Conservation (phyloP, 2,797 vertebrate species). For the Propithecus deckenii region DNA sequence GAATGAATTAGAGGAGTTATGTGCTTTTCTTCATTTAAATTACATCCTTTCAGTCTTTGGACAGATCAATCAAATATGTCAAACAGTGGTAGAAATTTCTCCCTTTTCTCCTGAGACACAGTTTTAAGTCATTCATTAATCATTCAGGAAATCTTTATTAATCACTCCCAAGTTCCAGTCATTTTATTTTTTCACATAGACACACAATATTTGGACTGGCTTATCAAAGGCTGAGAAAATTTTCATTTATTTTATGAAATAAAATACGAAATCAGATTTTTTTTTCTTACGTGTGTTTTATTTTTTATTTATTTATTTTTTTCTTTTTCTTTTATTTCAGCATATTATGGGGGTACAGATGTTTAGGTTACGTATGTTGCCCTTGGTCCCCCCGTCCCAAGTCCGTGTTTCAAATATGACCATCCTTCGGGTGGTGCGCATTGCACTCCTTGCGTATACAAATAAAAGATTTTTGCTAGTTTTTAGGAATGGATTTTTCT, state of each 20-base stretch:
- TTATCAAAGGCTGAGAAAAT: not conserved
- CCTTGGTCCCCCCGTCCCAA: too few species aligned
- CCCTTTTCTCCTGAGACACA: not conserved
- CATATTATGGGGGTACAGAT: too few species aligned
- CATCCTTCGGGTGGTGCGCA: too few species aligned
- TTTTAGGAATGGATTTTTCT: not conserved
- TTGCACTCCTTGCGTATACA: too few species aligned
- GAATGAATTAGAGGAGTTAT: not conserved
- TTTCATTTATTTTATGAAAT: not conserved
- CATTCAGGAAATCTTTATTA: not conserved
- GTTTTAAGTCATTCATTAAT: not conserved
- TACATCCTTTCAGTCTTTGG: not conserved
- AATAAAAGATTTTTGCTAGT: not conserved
- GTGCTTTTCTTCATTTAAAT: not conserved
- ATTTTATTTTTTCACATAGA: not conserved
- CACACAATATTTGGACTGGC: not conserved
- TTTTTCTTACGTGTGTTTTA: not conserved
- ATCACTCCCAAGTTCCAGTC: not conserved
- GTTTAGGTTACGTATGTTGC: too few species aligned
- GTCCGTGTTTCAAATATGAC: too few species aligned
- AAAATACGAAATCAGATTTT: not conserved
- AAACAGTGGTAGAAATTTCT: not conserved
- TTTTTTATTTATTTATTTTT: too few species aligned
- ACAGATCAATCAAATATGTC: not conserved
- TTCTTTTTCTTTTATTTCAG: too few species aligned